Base-by-base conservation (phyloP, 2,113 vertebrate genomes). In the Paramisgurnus dabryanus region DNA sequence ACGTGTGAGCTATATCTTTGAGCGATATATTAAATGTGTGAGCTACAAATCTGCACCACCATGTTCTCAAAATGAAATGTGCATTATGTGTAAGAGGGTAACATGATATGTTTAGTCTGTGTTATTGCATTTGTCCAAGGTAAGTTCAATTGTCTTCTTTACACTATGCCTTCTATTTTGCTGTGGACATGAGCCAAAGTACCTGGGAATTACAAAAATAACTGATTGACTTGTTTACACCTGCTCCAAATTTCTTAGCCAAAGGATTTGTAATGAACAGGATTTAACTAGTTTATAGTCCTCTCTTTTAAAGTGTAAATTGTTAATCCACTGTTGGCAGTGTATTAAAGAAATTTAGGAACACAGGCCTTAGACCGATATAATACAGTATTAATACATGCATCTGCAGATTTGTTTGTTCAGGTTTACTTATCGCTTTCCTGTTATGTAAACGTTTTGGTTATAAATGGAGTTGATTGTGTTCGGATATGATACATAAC, bases 141-240 rank as follows among this genome's bases (percentile, higher is more conserved):
- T 67, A 60, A n/a, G 41, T 11, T 57, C 41, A 73, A 41, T 53
- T 74, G 53, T 17, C 27, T 7, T 53, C 39, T 15, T 67, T 67
- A 76, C 67, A 45, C 15, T 67, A 67, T 41, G 57, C 55, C 67
- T 47, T 18, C 64, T 75, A 75, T 67, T 68, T 67, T 61, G 50
- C 15, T 27, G 39, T 74, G 47, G 43, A 64, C 8, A 57, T 5
- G 13, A 57, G 27, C 3, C 18, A 78, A 80, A 58, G 17, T 2
- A 11, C n/a, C 50, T 47, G 1, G 4, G 3, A 1, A 39, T 86
- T 86, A 49, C 0, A 8, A 67, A 45, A 75, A 18, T 57, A 60
- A 69, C 70, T 82, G 40, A 72, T 63, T 0, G 13, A 15, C 10
- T 64, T 69, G 69, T 80, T 57, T 10, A 15, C 43, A 70, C 7